phyloP scores from a whole-genome alignment of 2,113 vertebrate genomes.

The Pogona vitticeps region DNA sequence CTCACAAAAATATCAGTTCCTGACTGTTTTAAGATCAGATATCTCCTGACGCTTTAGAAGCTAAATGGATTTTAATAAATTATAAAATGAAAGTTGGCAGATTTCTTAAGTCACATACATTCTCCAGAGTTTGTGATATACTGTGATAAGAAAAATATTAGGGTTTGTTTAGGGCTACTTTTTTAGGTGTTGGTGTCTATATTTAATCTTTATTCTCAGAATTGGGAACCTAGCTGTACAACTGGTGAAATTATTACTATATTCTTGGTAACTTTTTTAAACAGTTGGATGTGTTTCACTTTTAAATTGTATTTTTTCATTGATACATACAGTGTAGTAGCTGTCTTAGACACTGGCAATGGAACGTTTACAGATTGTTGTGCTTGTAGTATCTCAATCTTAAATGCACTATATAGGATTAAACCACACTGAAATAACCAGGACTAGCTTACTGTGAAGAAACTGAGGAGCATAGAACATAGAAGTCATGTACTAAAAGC shows the following conservation, averaged over 20 bases:
- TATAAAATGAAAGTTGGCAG: background rate
- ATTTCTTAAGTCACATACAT: background rate
- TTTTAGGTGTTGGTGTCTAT: background rate
- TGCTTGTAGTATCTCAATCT: background rate
- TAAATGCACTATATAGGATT: background rate
- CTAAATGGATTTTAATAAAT: slow-evolving; percentile 4
- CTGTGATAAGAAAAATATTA: background rate
- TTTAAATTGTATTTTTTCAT: background rate
- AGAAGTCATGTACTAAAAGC: too few relatives aligned
- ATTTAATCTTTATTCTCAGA: background rate
- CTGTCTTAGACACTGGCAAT: background rate
- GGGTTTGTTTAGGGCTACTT: background rate
- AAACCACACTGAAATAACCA: background rate
- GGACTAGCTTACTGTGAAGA: background rate
- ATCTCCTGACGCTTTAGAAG: background rate
- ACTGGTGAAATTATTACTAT: background rate
- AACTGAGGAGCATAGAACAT: too few relatives aligned
- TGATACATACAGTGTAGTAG: background rate
- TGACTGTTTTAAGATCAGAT: slow-evolving; percentile 15
- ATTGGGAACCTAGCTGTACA: background rate
- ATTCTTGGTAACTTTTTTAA: background rate
- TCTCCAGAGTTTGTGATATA: slow-evolving; percentile 1
- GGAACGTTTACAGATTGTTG: background rate
- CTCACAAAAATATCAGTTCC: background rate
- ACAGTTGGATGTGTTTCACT: background rate